A percentile compares a stretch with the other conserved stretches of the same genome.
phyloP scores from a whole-genome alignment of 2,888 invertebrate genomes.

The Archips crataeganus region DNA sequence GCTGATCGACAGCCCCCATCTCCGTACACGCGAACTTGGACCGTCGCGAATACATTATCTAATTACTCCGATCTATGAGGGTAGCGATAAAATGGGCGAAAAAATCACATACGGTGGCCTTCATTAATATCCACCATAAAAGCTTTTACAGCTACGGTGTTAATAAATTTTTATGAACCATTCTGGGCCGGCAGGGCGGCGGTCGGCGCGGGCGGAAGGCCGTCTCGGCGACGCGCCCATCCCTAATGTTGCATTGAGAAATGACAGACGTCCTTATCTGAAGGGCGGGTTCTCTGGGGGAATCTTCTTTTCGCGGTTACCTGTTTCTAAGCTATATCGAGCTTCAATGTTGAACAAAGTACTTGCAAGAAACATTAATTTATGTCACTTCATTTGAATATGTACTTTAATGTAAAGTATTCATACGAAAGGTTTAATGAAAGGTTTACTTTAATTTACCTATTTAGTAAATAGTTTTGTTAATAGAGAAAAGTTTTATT shows the following conservation, averaged over 20 bases:
- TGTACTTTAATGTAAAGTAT: background rate
- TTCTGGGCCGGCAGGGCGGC: constrained; percentile 54
- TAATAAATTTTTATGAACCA: constrained; percentile 60
- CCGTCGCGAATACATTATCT: constrained; percentile 46
- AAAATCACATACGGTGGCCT: constrained; percentile 40
- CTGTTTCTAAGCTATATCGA: constrained; percentile 16
- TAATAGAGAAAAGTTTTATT: too few species aligned
- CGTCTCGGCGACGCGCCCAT: constrained; percentile 58
- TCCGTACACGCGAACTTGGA: constrained; percentile 42
- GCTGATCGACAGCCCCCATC: constrained; percentile 65
- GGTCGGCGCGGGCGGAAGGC: constrained; percentile 59
- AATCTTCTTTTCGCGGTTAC: constrained; percentile 39
- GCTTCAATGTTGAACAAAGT: constrained; percentile 1
- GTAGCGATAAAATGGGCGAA: constrained; percentile 26
- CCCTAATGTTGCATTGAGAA: constrained; percentile 57
- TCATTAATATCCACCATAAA: constrained; percentile 46
- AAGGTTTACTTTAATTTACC: too few species aligned
- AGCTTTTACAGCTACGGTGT: constrained; percentile 48
- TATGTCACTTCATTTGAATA: background rate
- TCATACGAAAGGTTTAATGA: background rate
- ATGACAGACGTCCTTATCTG: constrained; percentile 58
- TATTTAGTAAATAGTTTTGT: background rate
- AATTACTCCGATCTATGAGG: constrained; percentile 36
- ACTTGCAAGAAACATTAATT: background rate
- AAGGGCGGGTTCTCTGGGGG: constrained; percentile 49